Percentiles rank a stretch among this genome's conserved stretches.
These are phyloP conservation scores for Syngnathoides biaculeatus DNA, from an alignment of 2,113 vertebrate species.

Conservation along the genomic window DNA sequence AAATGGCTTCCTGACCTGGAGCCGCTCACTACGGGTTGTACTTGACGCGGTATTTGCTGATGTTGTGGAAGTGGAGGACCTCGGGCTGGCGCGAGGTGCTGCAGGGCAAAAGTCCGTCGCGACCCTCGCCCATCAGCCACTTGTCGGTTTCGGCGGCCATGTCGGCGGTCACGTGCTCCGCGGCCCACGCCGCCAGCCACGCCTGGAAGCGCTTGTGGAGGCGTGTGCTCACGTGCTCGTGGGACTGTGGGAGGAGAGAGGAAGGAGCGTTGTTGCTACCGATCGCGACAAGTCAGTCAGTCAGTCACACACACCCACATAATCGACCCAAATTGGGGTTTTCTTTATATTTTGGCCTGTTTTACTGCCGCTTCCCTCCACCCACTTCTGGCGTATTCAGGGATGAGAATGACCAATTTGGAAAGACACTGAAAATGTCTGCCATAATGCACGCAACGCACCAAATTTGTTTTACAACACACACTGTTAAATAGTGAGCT, in stretches of 20 bases:
- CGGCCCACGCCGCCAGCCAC: slow-evolving; percentile 91
- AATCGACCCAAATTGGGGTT: background rate
- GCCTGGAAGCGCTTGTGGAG: slow-evolving; percentile 94
- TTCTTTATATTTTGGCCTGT: no score
- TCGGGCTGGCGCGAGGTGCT: slow-evolving; percentile 86
- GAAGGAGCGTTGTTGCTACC: background rate
- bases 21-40: slow-evolving; percentile 65
- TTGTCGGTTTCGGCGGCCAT: slow-evolving; percentile 85
- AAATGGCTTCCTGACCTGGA: slow-evolving; percentile 18
- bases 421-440: no score
- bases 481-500: no score
- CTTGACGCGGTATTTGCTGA: slow-evolving; percentile 96
- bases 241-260: slow-evolving; percentile 77
- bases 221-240: slow-evolving; percentile 90
- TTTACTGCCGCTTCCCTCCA: no score
- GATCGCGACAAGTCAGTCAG: background rate
- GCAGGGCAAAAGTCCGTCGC: slow-evolving; percentile 91
- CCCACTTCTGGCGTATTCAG: no score
- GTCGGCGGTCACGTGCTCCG: slow-evolving; percentile 88
- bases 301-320: background rate
- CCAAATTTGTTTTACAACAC: no score
- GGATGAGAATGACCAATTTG: no score
- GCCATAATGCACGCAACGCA: no score
- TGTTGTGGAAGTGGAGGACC: slow-evolving; percentile 90
- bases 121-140: slow-evolving; percentile 95